phyloP scores from a whole-genome alignment of 1,140 invertebrate genomes.

The Bombus vancouverensis region DNA sequence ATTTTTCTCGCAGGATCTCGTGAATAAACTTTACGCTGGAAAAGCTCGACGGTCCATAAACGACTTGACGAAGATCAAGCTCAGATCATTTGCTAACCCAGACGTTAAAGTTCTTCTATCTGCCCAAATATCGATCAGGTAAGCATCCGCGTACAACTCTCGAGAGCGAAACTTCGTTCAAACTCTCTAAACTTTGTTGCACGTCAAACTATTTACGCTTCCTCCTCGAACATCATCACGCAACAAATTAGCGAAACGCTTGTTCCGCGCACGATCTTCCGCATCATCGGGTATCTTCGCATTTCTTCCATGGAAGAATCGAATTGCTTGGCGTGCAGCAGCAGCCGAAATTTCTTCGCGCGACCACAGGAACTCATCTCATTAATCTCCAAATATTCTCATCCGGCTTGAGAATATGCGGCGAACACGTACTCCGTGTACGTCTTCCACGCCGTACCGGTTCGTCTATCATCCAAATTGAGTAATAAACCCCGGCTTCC shows the following conservation, averaged over 20 bases:
- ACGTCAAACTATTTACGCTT: neutral
- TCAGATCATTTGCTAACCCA: neutral
- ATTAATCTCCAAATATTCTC: constrained; percentile 57
- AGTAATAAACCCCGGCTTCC: constrained; percentile 71
- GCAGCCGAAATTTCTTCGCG: constrained; percentile 6
- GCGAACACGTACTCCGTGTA: constrained; percentile 6
- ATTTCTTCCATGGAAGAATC: neutral
- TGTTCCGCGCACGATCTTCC: neutral
- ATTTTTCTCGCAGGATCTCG: neutral
- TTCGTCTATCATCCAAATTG: constrained; percentile 77
- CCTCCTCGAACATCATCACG: neutral
- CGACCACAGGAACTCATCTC: constrained; percentile 17
- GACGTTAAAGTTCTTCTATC: neutral
- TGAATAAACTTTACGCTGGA: neutral
- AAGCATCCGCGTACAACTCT: neutral
- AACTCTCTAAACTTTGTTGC: neutral
- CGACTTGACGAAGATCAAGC: neutral
- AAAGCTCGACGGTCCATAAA: neutral
- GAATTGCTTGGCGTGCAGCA: neutral
- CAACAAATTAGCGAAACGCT: neutral
- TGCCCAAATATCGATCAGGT: neutral
- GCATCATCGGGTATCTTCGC: neutral
- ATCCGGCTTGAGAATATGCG: constrained; percentile 1
- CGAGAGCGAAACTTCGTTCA: neutral
- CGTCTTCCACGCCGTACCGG: constrained; percentile 25